Conservation (phyloP, 2,797 vertebrate species). For the Hippoglossus hippoglossus region DNA sequence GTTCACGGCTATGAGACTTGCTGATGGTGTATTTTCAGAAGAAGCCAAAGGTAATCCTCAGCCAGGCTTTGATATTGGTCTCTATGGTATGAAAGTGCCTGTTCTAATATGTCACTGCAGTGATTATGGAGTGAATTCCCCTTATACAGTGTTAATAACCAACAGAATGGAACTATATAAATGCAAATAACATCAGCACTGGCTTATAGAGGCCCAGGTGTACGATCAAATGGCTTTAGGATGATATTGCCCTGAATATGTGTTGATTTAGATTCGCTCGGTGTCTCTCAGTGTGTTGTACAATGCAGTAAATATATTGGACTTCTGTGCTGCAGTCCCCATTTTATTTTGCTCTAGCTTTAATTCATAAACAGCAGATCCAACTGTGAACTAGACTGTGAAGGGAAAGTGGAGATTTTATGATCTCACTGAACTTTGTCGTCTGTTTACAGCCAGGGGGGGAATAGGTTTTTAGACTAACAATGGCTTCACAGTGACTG, state of each 20-base stretch:
- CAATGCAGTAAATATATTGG: slow-evolving; percentile 10
- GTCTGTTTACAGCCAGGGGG: slow-evolving; percentile 33
- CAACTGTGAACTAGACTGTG: slow-evolving; percentile 23
- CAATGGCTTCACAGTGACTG: slow-evolving; percentile 44
- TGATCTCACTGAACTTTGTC: slow-evolving; percentile 54
- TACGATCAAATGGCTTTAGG: slow-evolving; percentile 52
- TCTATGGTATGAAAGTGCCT: slow-evolving; percentile 46
- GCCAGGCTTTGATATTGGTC: slow-evolving; percentile 42
- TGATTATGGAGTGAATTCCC: slow-evolving; percentile 52
- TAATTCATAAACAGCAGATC: slow-evolving; percentile 31
- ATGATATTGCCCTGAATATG: slow-evolving; percentile 33
- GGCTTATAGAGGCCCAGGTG: slow-evolving; percentile 32
- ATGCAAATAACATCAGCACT: slow-evolving; percentile 64
- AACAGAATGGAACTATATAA: slow-evolving; percentile 68
- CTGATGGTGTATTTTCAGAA: slow-evolving; percentile 39
- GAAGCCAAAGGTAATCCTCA: slow-evolving; percentile 44
- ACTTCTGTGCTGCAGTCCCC: slow-evolving; percentile 13
- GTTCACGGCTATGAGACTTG: neutral
- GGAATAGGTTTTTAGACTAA: slow-evolving; percentile 37
- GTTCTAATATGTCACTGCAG: slow-evolving; percentile 56
- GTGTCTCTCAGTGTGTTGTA: slow-evolving; percentile 14
- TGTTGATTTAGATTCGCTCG: slow-evolving; percentile 37
- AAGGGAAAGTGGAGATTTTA: slow-evolving; percentile 39
- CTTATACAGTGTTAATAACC: slow-evolving; percentile 61
- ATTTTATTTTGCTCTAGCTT: slow-evolving; percentile 7